Evolutionary conservation across 2,113 vertebrate genomes (phyloP).

Genomic region (Stercorarius parasiticus): DNA sequence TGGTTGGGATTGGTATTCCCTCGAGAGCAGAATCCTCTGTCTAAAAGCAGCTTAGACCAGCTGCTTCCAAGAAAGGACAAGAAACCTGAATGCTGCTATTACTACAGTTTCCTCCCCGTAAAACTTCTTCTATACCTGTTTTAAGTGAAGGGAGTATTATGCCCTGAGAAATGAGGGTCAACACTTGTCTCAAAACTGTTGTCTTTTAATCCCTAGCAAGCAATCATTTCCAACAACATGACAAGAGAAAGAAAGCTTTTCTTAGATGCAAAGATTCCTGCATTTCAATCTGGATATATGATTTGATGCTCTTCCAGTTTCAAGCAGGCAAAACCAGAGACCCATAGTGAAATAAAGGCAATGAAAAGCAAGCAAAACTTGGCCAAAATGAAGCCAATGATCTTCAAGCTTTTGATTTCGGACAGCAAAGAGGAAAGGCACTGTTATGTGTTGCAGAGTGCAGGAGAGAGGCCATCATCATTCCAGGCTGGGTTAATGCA

Average conservation of each 20-base stretch:
- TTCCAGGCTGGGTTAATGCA: not conserved
- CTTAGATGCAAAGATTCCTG: not conserved
- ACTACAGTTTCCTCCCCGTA: not conserved
- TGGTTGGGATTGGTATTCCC: not conserved
- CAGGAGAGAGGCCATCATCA: not conserved
- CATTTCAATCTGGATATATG: not conserved
- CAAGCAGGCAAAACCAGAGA: not conserved
- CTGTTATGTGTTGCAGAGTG: not conserved
- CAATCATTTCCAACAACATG: not conserved
- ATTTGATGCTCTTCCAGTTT: not conserved
- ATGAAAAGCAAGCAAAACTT: not conserved
- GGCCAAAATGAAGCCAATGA: not conserved
- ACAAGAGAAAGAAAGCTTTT: not conserved
- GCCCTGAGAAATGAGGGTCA: not conserved
- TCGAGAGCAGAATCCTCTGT: not conserved
- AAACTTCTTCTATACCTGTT: not conserved
- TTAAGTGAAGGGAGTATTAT: not conserved
- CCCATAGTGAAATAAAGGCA: not conserved
- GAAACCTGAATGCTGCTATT: not conserved
- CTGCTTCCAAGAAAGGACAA: not conserved
- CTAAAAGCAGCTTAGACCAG: not conserved
- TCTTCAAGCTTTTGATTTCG: not conserved
- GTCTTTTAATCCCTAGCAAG: not conserved
- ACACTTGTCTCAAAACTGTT: not conserved
- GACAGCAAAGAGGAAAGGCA: not conserved